A percentile compares a stretch with the other conserved stretches of the same genome.
These are phyloP conservation scores for Drosophila santomea DNA, from an alignment of 1,140 invertebrate genomes.

Conservation along the genomic window DNA sequence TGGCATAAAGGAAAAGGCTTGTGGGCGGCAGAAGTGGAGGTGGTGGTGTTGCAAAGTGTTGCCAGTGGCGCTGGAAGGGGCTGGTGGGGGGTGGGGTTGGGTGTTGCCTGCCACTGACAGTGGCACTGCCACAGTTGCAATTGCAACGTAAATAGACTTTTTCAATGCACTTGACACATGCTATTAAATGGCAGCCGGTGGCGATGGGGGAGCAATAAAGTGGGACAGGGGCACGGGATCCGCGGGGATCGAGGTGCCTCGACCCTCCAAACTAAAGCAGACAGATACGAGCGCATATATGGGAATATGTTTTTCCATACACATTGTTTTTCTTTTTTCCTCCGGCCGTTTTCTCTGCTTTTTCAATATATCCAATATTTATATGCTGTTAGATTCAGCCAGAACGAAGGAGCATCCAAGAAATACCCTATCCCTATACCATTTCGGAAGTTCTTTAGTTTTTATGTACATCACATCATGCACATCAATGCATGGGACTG, in stretches of 20 bases:
- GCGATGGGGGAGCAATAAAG: constrained; percentile 1
- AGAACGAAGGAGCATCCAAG: neutral
- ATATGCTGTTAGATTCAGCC: constrained; percentile 62
- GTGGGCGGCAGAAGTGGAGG: neutral
- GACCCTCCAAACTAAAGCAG: constrained; percentile 11
- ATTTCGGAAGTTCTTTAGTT: neutral
- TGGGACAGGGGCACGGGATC: neutral
- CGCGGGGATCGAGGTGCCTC: neutral
- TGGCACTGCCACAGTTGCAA: constrained; percentile 66
- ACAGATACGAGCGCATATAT: constrained; percentile 31
- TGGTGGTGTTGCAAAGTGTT: constrained; percentile 22
- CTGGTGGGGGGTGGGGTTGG: neutral
- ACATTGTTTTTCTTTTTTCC: constrained; percentile 36
- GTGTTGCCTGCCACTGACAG: constrained; percentile 19
- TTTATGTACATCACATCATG: neutral
- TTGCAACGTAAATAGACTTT: constrained; percentile 82
- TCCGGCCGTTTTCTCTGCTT: constrained; percentile 21
- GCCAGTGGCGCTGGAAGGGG: constrained; percentile 1
- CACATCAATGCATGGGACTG: constrained; percentile 8
- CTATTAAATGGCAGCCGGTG: constrained; percentile 75
- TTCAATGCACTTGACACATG: constrained; percentile 83
- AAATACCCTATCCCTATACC: neutral
- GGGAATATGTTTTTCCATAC: constrained; percentile 35
- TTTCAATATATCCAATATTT: constrained; percentile 67
- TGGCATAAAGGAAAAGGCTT: neutral